Percentiles rank a stretch among this genome's conserved stretches.
Conservation (phyloP, 2,797 vertebrate species). For the Poeciliopsis infans region DNA sequence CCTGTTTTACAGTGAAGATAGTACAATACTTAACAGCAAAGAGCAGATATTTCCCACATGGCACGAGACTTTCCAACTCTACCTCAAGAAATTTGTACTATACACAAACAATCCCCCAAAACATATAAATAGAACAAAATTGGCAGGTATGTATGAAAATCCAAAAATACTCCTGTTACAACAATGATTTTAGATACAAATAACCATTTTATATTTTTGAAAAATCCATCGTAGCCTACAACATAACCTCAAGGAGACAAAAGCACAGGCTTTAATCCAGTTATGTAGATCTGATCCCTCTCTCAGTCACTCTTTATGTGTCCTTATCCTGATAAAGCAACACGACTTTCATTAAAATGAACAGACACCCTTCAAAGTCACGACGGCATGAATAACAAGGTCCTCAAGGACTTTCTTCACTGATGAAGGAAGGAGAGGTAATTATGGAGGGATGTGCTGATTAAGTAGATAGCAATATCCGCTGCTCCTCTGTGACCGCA, state of each 20-base stretch:
- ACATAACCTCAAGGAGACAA: slow-evolving; percentile 28
- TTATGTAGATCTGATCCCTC: slow-evolving; percentile 22
- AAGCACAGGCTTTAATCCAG: slow-evolving; percentile 45
- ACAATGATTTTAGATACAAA: not conserved
- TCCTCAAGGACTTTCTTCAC: slow-evolving; percentile 23
- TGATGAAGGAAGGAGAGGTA: slow-evolving; percentile 41
- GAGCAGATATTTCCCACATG: slow-evolving; percentile 9
- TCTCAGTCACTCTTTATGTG: slow-evolving; percentile 6
- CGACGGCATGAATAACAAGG: slow-evolving; percentile 31
- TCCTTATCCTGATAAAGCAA: slow-evolving; percentile 34
- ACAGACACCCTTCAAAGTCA: slow-evolving; percentile 27
- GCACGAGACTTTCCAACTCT: slow-evolving; percentile 4
- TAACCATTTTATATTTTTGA: not conserved
- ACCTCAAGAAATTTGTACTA: not conserved
- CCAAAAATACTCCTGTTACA: not conserved
- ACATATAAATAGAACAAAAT: not conserved
- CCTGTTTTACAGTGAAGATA: not conserved
- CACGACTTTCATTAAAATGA: slow-evolving; percentile 26
- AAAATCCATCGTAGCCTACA: not conserved
- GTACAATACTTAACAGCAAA: not conserved
- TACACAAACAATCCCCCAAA: not conserved
- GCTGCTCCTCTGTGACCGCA: slow-evolving; percentile 9
- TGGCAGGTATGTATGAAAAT: not conserved
- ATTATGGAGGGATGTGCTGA: slow-evolving; percentile 37
- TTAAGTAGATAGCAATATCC: slow-evolving; percentile 33